phyloP scores from a whole-genome alignment of 1,140 invertebrate species.

The Drosophila nebulosa region DNA sequence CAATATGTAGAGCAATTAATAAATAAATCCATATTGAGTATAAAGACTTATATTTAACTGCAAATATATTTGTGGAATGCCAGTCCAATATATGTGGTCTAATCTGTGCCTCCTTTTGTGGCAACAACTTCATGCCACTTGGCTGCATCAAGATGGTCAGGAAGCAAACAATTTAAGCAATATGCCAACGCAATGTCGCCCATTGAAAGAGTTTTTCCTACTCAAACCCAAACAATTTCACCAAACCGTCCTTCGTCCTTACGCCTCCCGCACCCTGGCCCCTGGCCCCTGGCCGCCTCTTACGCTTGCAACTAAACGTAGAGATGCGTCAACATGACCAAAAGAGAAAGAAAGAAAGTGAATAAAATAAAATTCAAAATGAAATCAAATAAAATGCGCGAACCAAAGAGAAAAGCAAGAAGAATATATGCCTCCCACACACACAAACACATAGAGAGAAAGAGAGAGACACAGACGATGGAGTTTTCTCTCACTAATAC shows the following conservation, averaged over 20 bases:
- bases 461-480: not conserved
- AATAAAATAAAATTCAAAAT: conserved; percentile 58
- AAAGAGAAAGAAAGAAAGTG: conserved; percentile 45
- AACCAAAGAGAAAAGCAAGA: conserved; percentile 59
- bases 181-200: conserved; percentile 54
- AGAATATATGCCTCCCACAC: conserved; percentile 40
- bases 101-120: not conserved
- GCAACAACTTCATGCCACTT: not conserved
- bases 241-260: no score
- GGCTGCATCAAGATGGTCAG: conserved; percentile 46
- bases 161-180: conserved; percentile 75
- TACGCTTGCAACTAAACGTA: conserved; percentile 5
- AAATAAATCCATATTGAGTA: not conserved
- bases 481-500: not conserved
- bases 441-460: conserved; percentile 4
- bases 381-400: conserved; percentile 72
- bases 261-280: not conserved
- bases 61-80: not conserved
- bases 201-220: not conserved
- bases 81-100: not conserved
- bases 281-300: not conserved
- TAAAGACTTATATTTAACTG: not conserved
- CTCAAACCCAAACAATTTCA: not conserved
- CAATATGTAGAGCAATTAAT: not conserved
- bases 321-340: conserved; percentile 21